A percentile compares a stretch with the other conserved stretches of the same genome.
Conservation (phyloP, 2,113 vertebrate species). For the Erythrocercus mccallii region DNA sequence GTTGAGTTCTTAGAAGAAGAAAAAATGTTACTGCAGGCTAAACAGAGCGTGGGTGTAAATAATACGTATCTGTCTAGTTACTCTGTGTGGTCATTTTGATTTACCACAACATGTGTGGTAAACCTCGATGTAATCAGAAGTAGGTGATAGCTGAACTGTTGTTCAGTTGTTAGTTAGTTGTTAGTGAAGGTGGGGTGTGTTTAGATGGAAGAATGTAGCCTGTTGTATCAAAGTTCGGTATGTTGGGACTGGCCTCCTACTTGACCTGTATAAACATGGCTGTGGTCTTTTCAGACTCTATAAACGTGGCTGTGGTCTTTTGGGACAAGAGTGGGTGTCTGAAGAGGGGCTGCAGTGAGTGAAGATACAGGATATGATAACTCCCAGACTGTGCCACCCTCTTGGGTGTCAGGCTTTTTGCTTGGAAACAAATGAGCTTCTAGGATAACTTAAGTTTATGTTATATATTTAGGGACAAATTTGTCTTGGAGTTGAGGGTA, state of each 20-base stretch:
- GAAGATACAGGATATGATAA: background rate
- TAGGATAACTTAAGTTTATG: background rate
- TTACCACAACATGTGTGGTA: background rate
- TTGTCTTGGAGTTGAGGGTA: background rate
- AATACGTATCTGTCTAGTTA: background rate
- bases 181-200: background rate
- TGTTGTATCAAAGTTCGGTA: background rate
- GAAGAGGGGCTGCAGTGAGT: background rate
- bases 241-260: background rate
- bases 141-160: background rate
- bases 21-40: background rate
- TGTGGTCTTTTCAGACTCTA: background rate
- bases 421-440: background rate
- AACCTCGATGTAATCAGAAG: background rate
- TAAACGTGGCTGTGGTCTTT: background rate
- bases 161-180: too few species aligned
- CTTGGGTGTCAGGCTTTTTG: fast-evolving
- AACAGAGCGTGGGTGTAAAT: background rate
- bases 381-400: background rate
- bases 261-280: background rate
- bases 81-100: background rate
- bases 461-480: background rate
- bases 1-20: background rate
- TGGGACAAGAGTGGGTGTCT: background rate
- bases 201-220: background rate